A percentile compares a stretch with the other conserved stretches of the same genome.
phyloP scores from a whole-genome alignment of 2,797 vertebrate genomes.

The Rhincodon typus region DNA sequence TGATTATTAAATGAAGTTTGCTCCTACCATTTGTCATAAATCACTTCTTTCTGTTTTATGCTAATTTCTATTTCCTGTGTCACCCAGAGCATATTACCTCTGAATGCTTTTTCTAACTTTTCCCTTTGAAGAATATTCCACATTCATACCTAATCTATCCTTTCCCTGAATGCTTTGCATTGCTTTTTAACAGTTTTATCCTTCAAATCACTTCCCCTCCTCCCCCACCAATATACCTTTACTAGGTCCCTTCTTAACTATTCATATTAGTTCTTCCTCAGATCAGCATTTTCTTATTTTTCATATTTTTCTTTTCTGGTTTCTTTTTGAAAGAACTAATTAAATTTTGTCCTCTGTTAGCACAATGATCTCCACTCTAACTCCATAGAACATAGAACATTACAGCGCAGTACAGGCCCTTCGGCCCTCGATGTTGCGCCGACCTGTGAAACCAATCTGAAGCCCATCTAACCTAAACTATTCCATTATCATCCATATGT shows the following conservation, averaged over 20 bases:
- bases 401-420: too few species aligned
- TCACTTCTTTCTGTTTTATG: not conserved
- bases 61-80: not conserved
- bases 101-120: not conserved
- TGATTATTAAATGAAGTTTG: not conserved
- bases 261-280: not conserved
- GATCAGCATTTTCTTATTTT: not conserved
- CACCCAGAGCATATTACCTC: not conserved
- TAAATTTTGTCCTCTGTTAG: too few species aligned
- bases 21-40: not conserved
- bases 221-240: not conserved
- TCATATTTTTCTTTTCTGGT: not conserved
- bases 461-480: too few species aligned
- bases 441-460: too few species aligned
- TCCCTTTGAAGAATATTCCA: not conserved
- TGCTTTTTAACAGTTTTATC: too few species aligned
- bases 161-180: too few species aligned
- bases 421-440: too few species aligned
- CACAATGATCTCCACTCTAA: not conserved
- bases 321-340: too few species aligned
- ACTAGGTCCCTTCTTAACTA: not conserved
- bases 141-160: not conserved
- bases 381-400: too few species aligned
- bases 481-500: too few species aligned
- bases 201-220: too few species aligned